Evolutionary conservation across 2,888 invertebrate species (phyloP).

Genomic region (Glaucopsyche alexis): DNA sequence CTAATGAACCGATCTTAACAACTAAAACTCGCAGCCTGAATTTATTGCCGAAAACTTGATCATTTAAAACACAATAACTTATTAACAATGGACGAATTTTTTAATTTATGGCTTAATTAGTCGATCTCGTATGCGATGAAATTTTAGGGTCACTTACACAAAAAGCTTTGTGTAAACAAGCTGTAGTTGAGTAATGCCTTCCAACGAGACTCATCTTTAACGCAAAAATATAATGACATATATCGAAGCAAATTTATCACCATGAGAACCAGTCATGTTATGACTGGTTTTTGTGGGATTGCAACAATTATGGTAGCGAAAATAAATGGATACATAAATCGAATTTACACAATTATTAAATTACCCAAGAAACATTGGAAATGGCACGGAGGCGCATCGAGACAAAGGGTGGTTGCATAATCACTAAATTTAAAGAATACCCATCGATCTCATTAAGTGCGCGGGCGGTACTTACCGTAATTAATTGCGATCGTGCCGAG

Average conservation of each 20-base stretch:
- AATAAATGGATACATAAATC: conserved; percentile 27
- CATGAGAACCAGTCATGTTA: conserved; percentile 15
- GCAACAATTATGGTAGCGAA: conserved; percentile 9
- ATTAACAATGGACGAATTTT: neutral
- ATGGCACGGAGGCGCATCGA: conserved; percentile 6
- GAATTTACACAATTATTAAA: conserved; percentile 28
- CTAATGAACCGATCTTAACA: conserved; percentile 13
- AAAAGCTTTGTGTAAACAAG: neutral
- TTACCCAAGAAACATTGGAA: conserved; percentile 12
- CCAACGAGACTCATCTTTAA: conserved; percentile 19
- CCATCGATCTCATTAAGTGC: conserved; percentile 34
- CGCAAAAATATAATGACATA: conserved; percentile 27
- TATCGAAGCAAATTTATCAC: conserved; percentile 25
- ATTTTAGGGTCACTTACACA: conserved; percentile 2
- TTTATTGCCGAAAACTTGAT: neutral
- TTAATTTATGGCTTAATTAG: conserved; percentile 15
- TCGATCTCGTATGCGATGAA: neutral
- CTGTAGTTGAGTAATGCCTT: conserved; percentile 3
- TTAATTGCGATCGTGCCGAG: conserved; percentile 21
- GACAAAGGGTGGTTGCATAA: conserved; percentile 16
- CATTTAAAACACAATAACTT: conserved; percentile 5
- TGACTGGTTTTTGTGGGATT: conserved; percentile 26
- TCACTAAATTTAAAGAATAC: conserved; percentile 7
- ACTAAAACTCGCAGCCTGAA: neutral
- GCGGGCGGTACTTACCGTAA: conserved; percentile 15